Conservation (phyloP, 2,888 invertebrate genomes). For the Drosophila atripex region DNA sequence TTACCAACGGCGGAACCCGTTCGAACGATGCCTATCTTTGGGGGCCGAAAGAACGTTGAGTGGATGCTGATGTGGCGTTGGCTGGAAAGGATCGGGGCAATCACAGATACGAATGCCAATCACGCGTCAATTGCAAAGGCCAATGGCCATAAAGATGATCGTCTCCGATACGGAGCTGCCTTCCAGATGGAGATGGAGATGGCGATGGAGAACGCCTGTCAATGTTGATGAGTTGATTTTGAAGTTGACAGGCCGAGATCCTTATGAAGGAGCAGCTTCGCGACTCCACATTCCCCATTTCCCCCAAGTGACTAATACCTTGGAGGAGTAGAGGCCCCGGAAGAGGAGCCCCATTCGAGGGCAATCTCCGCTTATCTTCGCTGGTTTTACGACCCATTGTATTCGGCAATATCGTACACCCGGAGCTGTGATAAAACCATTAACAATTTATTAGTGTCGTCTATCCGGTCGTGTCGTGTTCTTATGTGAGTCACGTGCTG, state of each 20-base stretch:
- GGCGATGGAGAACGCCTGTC: conserved; percentile 51
- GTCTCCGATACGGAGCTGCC: conserved; percentile 14
- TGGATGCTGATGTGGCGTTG: conserved; percentile 24
- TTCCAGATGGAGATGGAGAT: conserved; percentile 18
- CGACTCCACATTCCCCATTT: neutral
- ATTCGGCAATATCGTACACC: conserved; percentile 64
- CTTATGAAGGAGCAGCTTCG: conserved; percentile 56
- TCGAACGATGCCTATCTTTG: conserved; percentile 42
- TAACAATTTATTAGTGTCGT: conserved; percentile 75
- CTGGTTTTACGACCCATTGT: conserved; percentile 57
- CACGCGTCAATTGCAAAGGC: conserved; percentile 72
- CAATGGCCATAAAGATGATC: conserved; percentile 54
- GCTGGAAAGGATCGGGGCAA: conserved; percentile 35
- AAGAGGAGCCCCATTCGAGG: conserved; percentile 34
- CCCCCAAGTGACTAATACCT: conserved; percentile 54
- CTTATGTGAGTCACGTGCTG: conserved; percentile 56
- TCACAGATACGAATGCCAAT: conserved; percentile 64
- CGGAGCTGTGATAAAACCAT: conserved; percentile 74
- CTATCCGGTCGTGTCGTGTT: conserved; percentile 46
- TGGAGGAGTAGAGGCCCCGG: neutral
- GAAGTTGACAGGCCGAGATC: conserved; percentile 59
- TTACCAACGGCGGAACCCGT: conserved; percentile 26
- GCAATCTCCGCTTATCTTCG: conserved; percentile 62
- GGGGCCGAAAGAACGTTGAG: conserved; percentile 26
- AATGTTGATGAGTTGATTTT: conserved; percentile 75